These are phyloP conservation scores for Habropoda laboriosa DNA, from an alignment of 1,140 invertebrate genomes.

Conservation along the genomic window DNA sequence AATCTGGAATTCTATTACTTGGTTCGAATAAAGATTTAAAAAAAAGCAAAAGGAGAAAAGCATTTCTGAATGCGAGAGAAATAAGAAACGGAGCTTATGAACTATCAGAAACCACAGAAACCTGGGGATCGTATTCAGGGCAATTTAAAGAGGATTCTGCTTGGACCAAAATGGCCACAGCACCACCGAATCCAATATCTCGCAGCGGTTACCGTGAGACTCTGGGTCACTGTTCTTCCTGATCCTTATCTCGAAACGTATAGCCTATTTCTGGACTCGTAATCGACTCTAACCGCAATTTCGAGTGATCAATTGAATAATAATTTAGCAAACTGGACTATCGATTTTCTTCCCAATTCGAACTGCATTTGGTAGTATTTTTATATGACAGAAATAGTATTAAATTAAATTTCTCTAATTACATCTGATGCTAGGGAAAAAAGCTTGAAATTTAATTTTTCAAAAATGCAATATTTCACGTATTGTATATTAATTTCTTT, in stretches of 20 bases:
- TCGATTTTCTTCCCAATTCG: neutral
- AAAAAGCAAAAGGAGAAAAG: too few species aligned
- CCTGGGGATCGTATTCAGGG: neutral
- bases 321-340: neutral
- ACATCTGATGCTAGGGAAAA: too few species aligned
- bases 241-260: neutral
- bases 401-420: too few species aligned
- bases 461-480: too few species aligned
- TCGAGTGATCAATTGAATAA: neutral
- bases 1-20: too few species aligned
- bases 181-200: slow-evolving; percentile 41
- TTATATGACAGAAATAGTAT: too few species aligned
- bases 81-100: slow-evolving; percentile 17
- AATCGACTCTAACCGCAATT: neutral
- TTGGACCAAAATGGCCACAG: slow-evolving; percentile 13
- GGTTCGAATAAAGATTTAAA: too few species aligned
- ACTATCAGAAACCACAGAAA: slow-evolving; percentile 1
- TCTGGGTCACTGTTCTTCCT: slow-evolving; percentile 10
- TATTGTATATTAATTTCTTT: too few species aligned
- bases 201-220: slow-evolving; percentile 38
- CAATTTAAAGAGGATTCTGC: slow-evolving; percentile 43
- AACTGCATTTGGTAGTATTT: too few species aligned
- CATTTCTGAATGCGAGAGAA: neutral
- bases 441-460: too few species aligned
- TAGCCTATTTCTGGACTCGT: neutral